These are phyloP conservation scores for Polydrusus cervinus DNA, from an alignment of 2,888 invertebrate genomes.

Conservation along the genomic window DNA sequence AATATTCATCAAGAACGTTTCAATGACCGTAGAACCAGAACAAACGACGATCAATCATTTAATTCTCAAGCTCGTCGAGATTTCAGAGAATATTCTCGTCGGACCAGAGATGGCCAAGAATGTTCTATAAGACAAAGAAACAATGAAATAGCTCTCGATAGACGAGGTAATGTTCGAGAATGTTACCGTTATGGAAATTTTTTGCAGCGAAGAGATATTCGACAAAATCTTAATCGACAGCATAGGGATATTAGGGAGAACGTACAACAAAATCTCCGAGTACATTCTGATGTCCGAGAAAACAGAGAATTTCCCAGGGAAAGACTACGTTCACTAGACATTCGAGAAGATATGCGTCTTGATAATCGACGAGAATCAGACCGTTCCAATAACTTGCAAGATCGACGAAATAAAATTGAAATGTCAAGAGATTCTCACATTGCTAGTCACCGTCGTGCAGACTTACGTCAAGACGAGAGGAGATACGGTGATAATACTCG, in stretches of 20 bases:
- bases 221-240: neutral
- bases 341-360: neutral
- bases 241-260: neutral
- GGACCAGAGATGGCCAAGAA: neutral
- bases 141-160: neutral
- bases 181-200: neutral
- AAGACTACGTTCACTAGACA: neutral
- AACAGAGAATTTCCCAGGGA: neutral
- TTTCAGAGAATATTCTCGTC: neutral
- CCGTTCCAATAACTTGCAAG: neutral
- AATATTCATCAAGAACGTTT: neutral
- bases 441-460: neutral
- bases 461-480: neutral
- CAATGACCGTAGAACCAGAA: neutral
- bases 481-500: neutral
- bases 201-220: neutral
- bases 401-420: neutral
- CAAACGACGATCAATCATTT: neutral
- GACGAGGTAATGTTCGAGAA: neutral
- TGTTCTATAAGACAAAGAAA: neutral
- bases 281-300: neutral
- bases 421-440: neutral
- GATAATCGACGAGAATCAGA: conserved; percentile 2
- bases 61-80: neutral
- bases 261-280: neutral